Base-by-base conservation (phyloP, 2,113 vertebrate genomes). In the Oryzias javanicus region DNA sequence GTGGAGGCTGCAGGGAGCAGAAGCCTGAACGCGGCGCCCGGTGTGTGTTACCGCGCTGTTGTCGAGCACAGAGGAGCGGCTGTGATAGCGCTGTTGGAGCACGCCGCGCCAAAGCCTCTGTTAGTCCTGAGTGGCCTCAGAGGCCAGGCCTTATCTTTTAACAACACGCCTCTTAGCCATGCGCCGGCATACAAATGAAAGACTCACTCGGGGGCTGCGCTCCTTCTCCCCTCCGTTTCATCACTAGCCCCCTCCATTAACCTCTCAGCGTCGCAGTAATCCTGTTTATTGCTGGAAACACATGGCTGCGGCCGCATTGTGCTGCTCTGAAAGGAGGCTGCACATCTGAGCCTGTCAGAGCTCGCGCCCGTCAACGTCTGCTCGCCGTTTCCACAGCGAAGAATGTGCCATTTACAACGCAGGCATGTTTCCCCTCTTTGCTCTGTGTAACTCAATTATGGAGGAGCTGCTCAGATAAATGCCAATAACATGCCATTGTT, bases 141-240 rank as follows among this genome's bases (percentile, higher is more conserved):
- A 88, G 87, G 82, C 88, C 86, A 82, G 76, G 67, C 84, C 85
- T 91, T 91, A 91, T 90, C 89, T 90, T 78, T 88, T 84, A 87
- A 90, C 89, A 90, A 89, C 85, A 89, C 55, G 79, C 83, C 88
- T 91, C 79, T 86, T 84, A 89, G 83, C 82, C 65, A 64, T 86
- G 83, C 84, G 74, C 81, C 80, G 76, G 84, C 82, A 86, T 91
- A 89, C 81, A 86, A 89, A 90, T 89, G 85, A 89, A 89, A 89
- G 85, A 82, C 76, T 86, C 87, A 88, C 89, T 87, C 83, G 80
- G 83, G 29, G 81, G 66, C 79, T 48, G 55, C 67, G 60, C 65
- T 74, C 75, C 35, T 60, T 56, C 60, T 80, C 72, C 42, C 71
- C 56, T 20, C 67, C 35, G 14, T 20, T 60, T 66, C 49, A 48